Evolutionary conservation across 1,140 invertebrate genomes (phyloP).

Genomic region (Nixonia krombeini): DNA sequence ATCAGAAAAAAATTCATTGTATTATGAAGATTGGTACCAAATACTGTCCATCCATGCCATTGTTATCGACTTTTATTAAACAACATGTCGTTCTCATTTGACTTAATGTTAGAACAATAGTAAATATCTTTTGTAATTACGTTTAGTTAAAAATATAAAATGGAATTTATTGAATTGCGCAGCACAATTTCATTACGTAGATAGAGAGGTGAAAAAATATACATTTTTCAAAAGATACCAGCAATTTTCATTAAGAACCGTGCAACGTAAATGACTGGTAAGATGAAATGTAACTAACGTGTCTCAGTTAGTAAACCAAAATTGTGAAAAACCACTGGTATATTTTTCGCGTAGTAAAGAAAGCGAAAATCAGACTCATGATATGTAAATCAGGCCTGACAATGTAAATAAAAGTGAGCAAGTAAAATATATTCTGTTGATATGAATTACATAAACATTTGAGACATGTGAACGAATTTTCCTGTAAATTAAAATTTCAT

Average conservation of each 20-base stretch:
- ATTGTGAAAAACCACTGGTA: background rate
- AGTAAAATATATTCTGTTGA: conserved; percentile 10
- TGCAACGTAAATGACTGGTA: too few relatives aligned
- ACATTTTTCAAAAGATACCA: conserved; percentile 1
- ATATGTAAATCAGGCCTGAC: background rate
- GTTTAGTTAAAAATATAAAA: conserved; percentile 36
- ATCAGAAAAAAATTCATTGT: conserved; percentile 20
- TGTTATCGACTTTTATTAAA: too few relatives aligned
- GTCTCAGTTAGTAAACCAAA: too few relatives aligned
- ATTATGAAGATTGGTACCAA: too few relatives aligned
- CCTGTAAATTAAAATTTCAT: background rate
- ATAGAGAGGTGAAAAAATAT: conserved; percentile 1
- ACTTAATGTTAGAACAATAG: background rate
- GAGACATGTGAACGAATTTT: background rate
- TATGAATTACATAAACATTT: conserved; percentile 17
- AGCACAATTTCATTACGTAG: background rate
- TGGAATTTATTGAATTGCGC: background rate
- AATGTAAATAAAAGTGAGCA: background rate
- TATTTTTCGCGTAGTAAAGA: background rate
- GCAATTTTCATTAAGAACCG: background rate
- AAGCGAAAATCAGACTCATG: background rate
- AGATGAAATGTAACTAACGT: too few relatives aligned
- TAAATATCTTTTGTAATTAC: conserved; percentile 4
- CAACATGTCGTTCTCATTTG: too few relatives aligned
- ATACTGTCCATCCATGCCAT: too few relatives aligned